Evolutionary conservation across 2,113 vertebrate species (phyloP).

Genomic region (Gobiocypris rarus): DNA sequence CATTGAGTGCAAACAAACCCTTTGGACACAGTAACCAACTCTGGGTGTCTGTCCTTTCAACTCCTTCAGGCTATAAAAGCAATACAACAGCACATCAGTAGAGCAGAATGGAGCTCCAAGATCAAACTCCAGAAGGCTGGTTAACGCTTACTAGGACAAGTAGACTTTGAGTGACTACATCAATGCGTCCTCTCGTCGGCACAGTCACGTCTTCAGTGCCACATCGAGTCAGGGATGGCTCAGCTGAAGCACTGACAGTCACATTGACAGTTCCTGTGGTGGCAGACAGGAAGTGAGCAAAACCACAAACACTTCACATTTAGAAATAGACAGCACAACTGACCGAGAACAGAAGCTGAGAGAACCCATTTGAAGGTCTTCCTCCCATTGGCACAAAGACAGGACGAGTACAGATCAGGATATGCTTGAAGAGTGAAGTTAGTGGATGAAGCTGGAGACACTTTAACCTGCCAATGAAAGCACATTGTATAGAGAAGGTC

Average conservation of each 20-base stretch:
- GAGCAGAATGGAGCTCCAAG: no score
- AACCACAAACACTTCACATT: not conserved
- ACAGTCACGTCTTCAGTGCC: no score
- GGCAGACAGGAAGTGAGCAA: not conserved
- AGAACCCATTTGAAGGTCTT: conserved; percentile 71
- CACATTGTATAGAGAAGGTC: not conserved
- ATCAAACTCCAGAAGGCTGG: no score
- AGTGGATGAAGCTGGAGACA: conserved; percentile 65
- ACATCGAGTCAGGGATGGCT: conserved; percentile 67
- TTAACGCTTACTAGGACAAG: no score
- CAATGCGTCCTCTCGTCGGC: no score
- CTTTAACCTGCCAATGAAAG: conserved; percentile 70
- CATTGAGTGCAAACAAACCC: no score
- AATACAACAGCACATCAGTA: no score
- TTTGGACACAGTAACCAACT: no score
- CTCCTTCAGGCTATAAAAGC: no score
- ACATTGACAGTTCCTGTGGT: conserved; percentile 76
- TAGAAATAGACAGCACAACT: not conserved
- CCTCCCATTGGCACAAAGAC: conserved; percentile 69
- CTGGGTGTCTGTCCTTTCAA: no score
- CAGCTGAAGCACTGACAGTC: conserved; percentile 76
- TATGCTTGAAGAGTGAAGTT: conserved; percentile 70
- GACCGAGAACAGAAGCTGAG: no score
- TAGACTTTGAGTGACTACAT: no score
- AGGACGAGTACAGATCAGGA: conserved; percentile 68